These are phyloP conservation scores for Lytechinus pictus DNA, from an alignment of 35 echinoderm and acorn worm species.

Conservation along the genomic window DNA sequence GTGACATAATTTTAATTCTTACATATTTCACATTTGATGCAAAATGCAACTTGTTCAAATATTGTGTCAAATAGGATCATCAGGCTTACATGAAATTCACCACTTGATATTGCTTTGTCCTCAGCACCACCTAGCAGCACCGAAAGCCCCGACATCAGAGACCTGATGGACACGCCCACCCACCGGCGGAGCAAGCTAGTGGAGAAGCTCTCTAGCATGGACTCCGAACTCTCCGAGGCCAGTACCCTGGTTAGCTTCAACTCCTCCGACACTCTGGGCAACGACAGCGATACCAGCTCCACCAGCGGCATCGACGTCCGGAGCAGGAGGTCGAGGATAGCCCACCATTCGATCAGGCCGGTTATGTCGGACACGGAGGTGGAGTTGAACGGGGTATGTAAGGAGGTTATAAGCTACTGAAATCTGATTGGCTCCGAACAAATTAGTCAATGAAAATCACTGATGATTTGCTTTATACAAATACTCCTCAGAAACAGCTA, in stretches of 20 bases:
- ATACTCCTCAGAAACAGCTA: too few relatives aligned
- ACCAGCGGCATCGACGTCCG: constrained; percentile 77
- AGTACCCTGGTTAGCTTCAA: constrained; percentile 94
- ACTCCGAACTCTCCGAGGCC: constrained; percentile 90
- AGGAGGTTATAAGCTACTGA: too few relatives aligned
- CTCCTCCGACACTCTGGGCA: constrained; percentile 87
- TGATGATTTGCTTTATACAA: too few relatives aligned
- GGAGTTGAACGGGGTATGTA: constrained; percentile 85
- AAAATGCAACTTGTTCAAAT: too few relatives aligned
- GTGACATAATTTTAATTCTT: too few relatives aligned
- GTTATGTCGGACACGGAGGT: constrained; percentile 97
- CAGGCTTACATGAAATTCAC: too few relatives aligned
- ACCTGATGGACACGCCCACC: constrained; percentile 34
- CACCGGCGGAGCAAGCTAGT: constrained; percentile 57
- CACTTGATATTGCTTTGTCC: neutral
- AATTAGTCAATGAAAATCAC: too few relatives aligned
- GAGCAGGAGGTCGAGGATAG: constrained; percentile 73
- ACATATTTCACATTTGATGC: too few relatives aligned
- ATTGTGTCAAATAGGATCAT: too few relatives aligned
- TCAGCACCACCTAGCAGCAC: neutral
- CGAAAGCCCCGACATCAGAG: neutral
- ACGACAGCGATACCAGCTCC: constrained; percentile 90
- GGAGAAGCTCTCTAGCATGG: constrained; percentile 86
- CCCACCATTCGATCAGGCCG: constrained; percentile 89
- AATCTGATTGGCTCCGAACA: too few relatives aligned